phyloP scores from a whole-genome alignment of 2,797 vertebrate species.

The Coilia nasus region DNA sequence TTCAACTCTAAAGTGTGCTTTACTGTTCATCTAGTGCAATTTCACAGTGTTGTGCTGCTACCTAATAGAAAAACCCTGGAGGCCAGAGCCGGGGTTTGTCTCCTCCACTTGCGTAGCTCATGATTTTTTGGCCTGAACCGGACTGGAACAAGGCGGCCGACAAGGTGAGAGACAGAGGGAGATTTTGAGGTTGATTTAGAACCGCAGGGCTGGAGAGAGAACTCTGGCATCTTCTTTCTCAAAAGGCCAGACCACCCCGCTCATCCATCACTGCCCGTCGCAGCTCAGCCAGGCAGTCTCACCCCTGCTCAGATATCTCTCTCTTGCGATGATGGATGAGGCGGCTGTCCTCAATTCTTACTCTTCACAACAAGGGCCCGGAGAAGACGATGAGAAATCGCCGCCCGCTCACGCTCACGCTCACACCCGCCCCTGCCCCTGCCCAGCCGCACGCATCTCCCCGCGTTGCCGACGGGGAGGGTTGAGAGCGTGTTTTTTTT shows the following conservation, averaged over 20 bases:
- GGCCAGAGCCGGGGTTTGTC: not conserved
- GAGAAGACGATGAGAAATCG: conserved; percentile 44
- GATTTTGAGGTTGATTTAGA: conserved; percentile 52
- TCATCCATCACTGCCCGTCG: conserved; percentile 59
- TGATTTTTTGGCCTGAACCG: not conserved
- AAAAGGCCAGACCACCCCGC: conserved; percentile 50
- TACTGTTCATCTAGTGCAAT: not conserved
- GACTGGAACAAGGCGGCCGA: not conserved
- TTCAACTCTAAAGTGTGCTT: not conserved
- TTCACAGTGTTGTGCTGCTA: not conserved
- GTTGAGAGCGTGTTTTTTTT: conserved; percentile 10
- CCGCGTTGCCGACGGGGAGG: not conserved
- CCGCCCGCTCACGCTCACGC: not conserved
- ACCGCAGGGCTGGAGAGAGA: conserved; percentile 43
- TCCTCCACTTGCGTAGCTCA: not conserved
- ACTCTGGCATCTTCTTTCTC: conserved; percentile 48
- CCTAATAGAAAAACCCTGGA: not conserved
- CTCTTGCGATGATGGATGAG: conserved; percentile 59
- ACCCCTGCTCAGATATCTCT: conserved; percentile 51
- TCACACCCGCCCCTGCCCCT: conserved; percentile 10
- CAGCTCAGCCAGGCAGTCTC: conserved; percentile 47
- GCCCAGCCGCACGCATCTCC: not conserved
- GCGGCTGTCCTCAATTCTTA: conserved; percentile 55
- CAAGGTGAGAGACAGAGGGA: conserved; percentile 35
- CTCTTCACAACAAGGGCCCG: conserved; percentile 46